Base-by-base conservation (phyloP, 2,797 vertebrate genomes). In the Platyrinchus mystaceus region DNA sequence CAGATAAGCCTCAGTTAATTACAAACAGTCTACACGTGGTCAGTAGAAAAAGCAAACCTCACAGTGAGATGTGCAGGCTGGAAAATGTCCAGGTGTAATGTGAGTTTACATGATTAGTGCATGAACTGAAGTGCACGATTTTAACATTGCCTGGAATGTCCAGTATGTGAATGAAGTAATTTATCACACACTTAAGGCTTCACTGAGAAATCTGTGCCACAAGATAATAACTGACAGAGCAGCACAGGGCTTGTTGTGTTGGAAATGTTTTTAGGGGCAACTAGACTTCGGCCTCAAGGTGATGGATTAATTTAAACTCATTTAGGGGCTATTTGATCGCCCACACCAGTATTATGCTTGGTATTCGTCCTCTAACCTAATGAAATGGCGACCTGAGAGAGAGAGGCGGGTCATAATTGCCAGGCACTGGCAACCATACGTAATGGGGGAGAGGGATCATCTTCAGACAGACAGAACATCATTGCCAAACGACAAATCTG, bases 371-470 rank as follows among this genome's bases (percentile, higher is more conserved):
- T 84, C 34, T 79, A n/a, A n/a, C 19, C 43, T 43, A 66, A 82
- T 26, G 5, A 73, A 84, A 79, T 1, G 9, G 27, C 46, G 47
- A 84, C 34, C 46, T 90, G 46, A 75, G 36, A 78, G 49, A 60
- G n/a, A 56, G 11, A 55, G n/a, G 39, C 4, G 18, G 16, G 27
- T 43, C 2, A 1, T 34, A 39, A 83, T 20, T 2, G 4, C 41
- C 1, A 1, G 23, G 18, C 37, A 58, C 41, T 53, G 37, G 10
- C 11, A 84, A 18, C 28, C 10, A 32, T 6, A 37, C 0, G 0
- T 55, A 63, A 80, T 2, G 6, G 28, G 20, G 50, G 36, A 90
- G 34, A 46, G 30, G 8, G 41, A 64, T 14, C 52, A 59, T 21
- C 56, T 83, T 24, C 13, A 84, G 47, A 7, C 30, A 60, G 14